These are phyloP conservation scores for Cynoglossus semilaevis DNA, from an alignment of 2,113 vertebrate species.

Conservation along the genomic window DNA sequence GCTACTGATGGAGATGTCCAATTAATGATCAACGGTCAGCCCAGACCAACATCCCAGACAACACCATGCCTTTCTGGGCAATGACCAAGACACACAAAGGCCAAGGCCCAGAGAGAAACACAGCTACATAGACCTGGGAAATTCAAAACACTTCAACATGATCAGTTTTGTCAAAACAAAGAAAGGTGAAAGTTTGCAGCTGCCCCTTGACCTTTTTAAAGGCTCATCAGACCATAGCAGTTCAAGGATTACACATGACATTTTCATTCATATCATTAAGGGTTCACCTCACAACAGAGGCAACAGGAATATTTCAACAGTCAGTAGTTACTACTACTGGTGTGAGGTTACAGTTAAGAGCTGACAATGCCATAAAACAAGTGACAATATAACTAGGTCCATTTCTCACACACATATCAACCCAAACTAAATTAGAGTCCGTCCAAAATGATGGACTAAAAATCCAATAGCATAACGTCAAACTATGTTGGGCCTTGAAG, in stretches of 20 bases:
- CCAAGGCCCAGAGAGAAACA: constrained; percentile 88
- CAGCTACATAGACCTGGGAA: constrained; percentile 89
- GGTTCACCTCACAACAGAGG: constrained; percentile 94
- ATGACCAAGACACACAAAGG: constrained; percentile 90
- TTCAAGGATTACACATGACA: constrained; percentile 85
- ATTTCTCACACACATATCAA: constrained; percentile 67
- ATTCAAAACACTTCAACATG: constrained; percentile 85
- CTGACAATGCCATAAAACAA: constrained; percentile 65
- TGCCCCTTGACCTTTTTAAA: constrained; percentile 86
- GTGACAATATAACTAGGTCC: constrained; percentile 61
- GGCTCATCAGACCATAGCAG: constrained; percentile 78
- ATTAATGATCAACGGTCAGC: constrained; percentile 94
- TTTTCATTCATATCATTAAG: constrained; percentile 83
- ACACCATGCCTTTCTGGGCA: constrained; percentile 89
- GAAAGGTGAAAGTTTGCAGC: constrained; percentile 83
- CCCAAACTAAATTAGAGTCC: constrained; percentile 64
- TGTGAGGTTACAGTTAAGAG: constrained; percentile 73
- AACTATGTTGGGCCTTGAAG: constrained; percentile 43
- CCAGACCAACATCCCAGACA: constrained; percentile 90
- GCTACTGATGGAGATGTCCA: constrained; percentile 93
- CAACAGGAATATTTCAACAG: constrained; percentile 72
- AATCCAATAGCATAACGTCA: constrained; percentile 58
- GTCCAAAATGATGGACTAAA: constrained; percentile 57
- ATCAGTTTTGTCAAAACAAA: constrained; percentile 90
- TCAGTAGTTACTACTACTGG: constrained; percentile 45